Evolutionary conservation across 2,113 vertebrate genomes (phyloP).

Genomic region (Hyperoodon ampullatus): DNA sequence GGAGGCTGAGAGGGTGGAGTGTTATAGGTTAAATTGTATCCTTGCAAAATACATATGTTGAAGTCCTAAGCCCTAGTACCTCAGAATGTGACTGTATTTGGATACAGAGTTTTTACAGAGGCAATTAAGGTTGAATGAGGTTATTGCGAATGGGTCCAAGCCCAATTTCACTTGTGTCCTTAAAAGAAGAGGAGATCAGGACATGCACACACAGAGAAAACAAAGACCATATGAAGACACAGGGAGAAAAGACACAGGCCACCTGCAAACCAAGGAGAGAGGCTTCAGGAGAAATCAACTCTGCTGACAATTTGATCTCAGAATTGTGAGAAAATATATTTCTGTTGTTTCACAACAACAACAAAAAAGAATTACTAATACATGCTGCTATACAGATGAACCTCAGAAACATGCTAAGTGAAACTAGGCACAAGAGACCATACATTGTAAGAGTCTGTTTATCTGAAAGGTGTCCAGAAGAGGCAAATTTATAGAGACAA

Average conservation of each 20-base stretch:
- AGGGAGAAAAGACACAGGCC: too few relatives aligned
- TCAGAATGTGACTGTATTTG: not conserved
- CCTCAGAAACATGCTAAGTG: not conserved
- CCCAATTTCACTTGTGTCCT: not conserved
- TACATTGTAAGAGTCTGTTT: not conserved
- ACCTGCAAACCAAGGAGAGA: not conserved
- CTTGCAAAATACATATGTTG: too few relatives aligned
- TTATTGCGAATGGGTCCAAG: not conserved
- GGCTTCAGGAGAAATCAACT: not conserved
- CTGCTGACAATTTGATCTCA: not conserved
- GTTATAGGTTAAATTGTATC: too few relatives aligned
- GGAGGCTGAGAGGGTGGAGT: too few relatives aligned
- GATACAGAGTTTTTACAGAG: not conserved
- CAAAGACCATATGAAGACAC: not conserved
- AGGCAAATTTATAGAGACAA: not conserved
- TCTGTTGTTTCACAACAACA: not conserved
- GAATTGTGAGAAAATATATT: not conserved
- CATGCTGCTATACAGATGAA: not conserved
- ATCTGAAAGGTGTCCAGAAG: not conserved
- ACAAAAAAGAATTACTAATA: not conserved
- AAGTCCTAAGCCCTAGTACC: too few relatives aligned
- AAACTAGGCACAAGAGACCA: not conserved
- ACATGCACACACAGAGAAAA: not conserved
- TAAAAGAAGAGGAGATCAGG: not conserved
- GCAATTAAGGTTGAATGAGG: not conserved